Evolutionary conservation across 2,888 invertebrate genomes (phyloP), one percentile per base, ranked within the genome.

Genomic region (Spilosoma lubricipeda): DNA sequence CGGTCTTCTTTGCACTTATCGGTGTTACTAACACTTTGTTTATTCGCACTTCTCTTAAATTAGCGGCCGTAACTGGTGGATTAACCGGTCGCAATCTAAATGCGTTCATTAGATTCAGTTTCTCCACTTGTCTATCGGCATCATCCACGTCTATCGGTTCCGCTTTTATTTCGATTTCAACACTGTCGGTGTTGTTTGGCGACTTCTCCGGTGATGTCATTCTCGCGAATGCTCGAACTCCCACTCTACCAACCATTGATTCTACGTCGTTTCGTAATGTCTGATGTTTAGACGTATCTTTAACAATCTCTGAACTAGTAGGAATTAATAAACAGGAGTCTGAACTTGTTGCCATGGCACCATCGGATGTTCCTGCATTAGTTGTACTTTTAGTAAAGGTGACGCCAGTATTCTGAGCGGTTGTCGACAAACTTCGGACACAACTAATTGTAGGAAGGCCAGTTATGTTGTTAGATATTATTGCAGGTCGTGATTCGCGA

Each of bases 81-180:
- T 88, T 91, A 7, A 94, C 94, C 0, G 95, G 95, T 71, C 92
- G 87, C 7, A 95, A 85, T 70, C 88, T 90, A 73, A 95, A 94
- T 0, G 93, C 90, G 64, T 91, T 93, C 92, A 95, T 92, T 75
- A 95, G 82, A 82, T 94, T 91, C 84, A 94, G 87, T 75, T 95
- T 94, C 76, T 94, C 95, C 66, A 87, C 82, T 48, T 93, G 92
- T 8, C 93, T 82, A 0, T 94, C 94, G 0, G 86, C 81, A 18
- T 96, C 95, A 13, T 95, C 95, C 0, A 90, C 78, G 27, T 96
- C 96, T 18, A 94, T 89, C 0, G 95, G 95, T 74, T 96, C 95
- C 0, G 93, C 82, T 81, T 96, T 96, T 27, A 95, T 92, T 82
- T 95, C 95, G 0, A 95, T 90, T 78, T 91, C 88, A 3, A 93